phyloP scores from a whole-genome alignment of 2,888 invertebrate species.

The Sinhomidia bicolor region DNA sequence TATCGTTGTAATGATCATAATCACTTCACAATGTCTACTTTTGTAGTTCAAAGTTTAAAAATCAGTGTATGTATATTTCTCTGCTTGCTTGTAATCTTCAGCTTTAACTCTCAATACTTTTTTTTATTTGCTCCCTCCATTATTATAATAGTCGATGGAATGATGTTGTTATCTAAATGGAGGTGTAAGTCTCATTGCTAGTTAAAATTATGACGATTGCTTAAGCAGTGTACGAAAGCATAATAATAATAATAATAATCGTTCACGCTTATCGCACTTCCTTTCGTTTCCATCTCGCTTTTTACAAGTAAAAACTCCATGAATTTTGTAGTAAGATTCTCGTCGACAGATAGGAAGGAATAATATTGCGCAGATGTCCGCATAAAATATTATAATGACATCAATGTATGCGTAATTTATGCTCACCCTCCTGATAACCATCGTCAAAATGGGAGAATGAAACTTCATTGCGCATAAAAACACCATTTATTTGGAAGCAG shows the following conservation, averaged over 20 bases:
- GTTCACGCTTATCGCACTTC: neutral
- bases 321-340: neutral
- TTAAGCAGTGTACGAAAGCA: neutral
- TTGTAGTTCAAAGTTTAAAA: neutral
- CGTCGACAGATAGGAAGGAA: neutral
- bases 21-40: neutral
- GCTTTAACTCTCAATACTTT: no score
- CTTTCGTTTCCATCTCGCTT: neutral
- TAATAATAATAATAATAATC: no score
- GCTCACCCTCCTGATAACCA: neutral
- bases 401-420: neutral
- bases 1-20: neutral
- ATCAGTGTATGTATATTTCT: neutral
- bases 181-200: neutral
- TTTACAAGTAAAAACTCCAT: neutral
- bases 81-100: neutral
- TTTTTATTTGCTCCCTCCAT: no score
- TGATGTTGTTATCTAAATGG: neutral
- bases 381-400: constrained; percentile 21
- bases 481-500: neutral
- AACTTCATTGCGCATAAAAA: neutral
- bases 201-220: constrained; percentile 1
- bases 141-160: no score
- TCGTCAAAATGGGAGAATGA: neutral
- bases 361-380: constrained; percentile 16